phyloP scores from a whole-genome alignment of 2,888 invertebrate genomes.

The Phorcus lineatus region DNA sequence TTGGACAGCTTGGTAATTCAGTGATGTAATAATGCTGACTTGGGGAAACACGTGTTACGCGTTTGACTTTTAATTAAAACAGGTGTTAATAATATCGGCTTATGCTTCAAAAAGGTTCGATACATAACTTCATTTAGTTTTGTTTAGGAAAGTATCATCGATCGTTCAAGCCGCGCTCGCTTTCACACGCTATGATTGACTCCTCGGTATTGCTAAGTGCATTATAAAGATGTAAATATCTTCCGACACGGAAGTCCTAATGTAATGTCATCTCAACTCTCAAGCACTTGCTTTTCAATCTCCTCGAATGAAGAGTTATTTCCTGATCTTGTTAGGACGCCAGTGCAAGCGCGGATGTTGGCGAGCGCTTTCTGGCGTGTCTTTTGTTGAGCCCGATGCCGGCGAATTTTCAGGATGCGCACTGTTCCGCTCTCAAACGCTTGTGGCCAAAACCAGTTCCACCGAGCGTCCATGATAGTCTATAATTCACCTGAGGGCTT shows the following conservation, averaged over 20 bases:
- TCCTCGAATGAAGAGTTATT: neutral
- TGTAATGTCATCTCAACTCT: too few relatives aligned
- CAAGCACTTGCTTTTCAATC: neutral
- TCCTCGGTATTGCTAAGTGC: neutral
- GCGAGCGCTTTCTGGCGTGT: neutral
- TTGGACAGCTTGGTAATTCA: too few relatives aligned
- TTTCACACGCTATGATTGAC: too few relatives aligned
- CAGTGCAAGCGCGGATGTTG: neutral
- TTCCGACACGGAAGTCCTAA: neutral
- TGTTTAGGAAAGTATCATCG: too few relatives aligned
- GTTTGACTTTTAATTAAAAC: too few relatives aligned
- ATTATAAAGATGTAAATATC: neutral
- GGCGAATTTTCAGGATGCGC: neutral
- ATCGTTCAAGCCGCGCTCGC: too few relatives aligned
- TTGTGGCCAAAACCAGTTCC: neutral
- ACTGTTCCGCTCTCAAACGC: neutral
- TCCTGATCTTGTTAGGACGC: constrained; percentile 6
- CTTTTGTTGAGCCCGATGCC: neutral
- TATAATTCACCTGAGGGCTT: neutral
- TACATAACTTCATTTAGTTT: too few relatives aligned
- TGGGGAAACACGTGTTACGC: too few relatives aligned
- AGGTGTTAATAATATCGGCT: too few relatives aligned
- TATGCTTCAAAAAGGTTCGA: too few relatives aligned
- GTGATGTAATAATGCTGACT: too few relatives aligned
- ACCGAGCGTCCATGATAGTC: neutral